Evolutionary conservation across 2,113 vertebrate genomes (phyloP).

Genomic region (Abramis brama): DNA sequence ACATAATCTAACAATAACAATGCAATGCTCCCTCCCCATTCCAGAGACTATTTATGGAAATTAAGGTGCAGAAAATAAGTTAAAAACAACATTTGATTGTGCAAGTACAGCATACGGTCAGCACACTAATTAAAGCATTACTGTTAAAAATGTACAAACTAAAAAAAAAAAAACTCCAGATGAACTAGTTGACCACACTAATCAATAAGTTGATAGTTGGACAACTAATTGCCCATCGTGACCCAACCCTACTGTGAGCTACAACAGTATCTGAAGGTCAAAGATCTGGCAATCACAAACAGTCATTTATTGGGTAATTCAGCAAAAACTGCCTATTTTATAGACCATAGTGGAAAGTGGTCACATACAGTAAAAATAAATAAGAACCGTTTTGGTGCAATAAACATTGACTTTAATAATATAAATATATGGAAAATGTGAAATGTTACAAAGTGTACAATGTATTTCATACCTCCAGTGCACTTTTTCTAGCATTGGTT

Average conservation of each 20-base stretch:
- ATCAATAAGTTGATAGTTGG: too few species aligned
- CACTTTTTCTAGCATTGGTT: conserved; percentile 87
- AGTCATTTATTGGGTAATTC: background rate
- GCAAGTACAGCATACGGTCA: too few species aligned
- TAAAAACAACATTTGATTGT: too few species aligned
- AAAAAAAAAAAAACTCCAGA: too few species aligned
- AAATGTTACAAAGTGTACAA: background rate
- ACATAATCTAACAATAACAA: too few species aligned
- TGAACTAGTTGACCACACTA: too few species aligned
- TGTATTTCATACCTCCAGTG: conserved; percentile 82
- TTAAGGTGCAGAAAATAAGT: too few species aligned
- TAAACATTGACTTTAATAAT: background rate
- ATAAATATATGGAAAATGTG: background rate
- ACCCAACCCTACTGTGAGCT: background rate
- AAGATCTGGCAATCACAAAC: background rate
- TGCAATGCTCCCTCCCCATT: too few species aligned
- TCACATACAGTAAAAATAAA: background rate
- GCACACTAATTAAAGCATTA: too few species aligned
- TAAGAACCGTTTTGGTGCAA: background rate
- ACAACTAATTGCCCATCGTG: background rate
- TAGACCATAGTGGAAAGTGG: background rate
- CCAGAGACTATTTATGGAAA: too few species aligned
- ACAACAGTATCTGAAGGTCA: background rate
- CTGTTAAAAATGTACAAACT: too few species aligned
- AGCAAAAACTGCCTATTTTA: background rate